These are phyloP conservation scores for Hetaerina titia DNA, from an alignment of 2,888 invertebrate species.

Conservation along the genomic window DNA sequence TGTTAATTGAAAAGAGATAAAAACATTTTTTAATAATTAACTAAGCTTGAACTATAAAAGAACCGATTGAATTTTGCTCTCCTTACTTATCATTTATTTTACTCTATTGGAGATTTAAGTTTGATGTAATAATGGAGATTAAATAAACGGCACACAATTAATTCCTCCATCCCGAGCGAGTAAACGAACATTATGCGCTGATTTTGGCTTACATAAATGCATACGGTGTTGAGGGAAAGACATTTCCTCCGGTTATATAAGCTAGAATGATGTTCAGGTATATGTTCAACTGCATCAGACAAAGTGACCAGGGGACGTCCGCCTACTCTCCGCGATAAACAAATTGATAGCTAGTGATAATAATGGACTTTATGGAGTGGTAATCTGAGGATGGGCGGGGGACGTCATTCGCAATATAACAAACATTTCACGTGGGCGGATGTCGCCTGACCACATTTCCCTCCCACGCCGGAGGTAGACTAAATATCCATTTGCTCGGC, in stretches of 20 bases:
- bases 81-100: too few relatives aligned
- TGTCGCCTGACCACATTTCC: not conserved
- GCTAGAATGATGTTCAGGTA: not conserved
- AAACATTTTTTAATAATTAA: too few relatives aligned
- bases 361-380: conserved; percentile 28
- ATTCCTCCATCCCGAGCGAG: too few relatives aligned
- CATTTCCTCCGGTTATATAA: not conserved
- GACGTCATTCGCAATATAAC: conserved; percentile 14
- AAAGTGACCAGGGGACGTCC: not conserved
- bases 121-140: too few relatives aligned
- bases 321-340: not conserved
- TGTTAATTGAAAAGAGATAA: too few relatives aligned
- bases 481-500: not conserved
- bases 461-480: not conserved
- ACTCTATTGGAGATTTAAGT: too few relatives aligned
- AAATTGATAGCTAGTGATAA: conserved; percentile 27
- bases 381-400: conserved; percentile 28
- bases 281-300: not conserved
- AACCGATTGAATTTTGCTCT: too few relatives aligned
- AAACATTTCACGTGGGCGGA: not conserved
- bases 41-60: too few relatives aligned
- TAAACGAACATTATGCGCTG: not conserved
- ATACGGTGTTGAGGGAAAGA: not conserved
- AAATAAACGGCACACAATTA: too few relatives aligned
- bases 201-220: not conserved